A percentile compares a stretch with the other conserved stretches of the same genome.
Conservation (phyloP, 2,888 invertebrate genomes). For the Tubiluchus corallicola region DNA sequence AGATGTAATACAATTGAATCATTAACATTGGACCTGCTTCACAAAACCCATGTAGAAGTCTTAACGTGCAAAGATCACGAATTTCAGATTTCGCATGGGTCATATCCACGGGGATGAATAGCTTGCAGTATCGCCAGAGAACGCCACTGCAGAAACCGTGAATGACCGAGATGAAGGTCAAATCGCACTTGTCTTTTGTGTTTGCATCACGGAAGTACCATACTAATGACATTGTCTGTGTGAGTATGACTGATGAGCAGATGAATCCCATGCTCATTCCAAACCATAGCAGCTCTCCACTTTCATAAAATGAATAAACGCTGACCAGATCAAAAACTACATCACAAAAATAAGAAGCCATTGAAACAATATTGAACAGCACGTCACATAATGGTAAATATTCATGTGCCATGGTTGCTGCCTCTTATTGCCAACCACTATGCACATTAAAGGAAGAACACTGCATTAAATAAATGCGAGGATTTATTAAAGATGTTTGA, state of each 20-base stretch:
- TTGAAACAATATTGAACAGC: conserved; percentile 69
- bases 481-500: no score
- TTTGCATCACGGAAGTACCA: conserved; percentile 37
- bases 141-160: conserved; percentile 32
- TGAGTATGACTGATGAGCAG: conserved; percentile 43
- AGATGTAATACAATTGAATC: conserved; percentile 55
- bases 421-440: no score
- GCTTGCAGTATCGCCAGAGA: conserved; percentile 49
- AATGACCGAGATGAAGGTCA: conserved; percentile 36
- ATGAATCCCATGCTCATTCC: conserved; percentile 47
- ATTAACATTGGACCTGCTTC: conserved; percentile 73
- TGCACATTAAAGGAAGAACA: no score
- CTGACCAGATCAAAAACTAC: conserved; percentile 70
- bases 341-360: conserved; percentile 76
- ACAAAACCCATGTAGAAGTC: conserved; percentile 67
- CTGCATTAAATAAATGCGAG: no score
- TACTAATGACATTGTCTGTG: conserved; percentile 45
- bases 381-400: conserved; percentile 78
- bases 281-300: conserved; percentile 35
- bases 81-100: conserved; percentile 61
- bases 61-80: conserved; percentile 46
- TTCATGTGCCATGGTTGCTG: conserved; percentile 55
- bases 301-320: conserved; percentile 55
- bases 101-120: conserved; percentile 63
- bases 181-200: not conserved